These are phyloP conservation scores for Meloidogyne floridensis DNA, from an alignment of 1,140 invertebrate species.

Conservation along the genomic window DNA sequence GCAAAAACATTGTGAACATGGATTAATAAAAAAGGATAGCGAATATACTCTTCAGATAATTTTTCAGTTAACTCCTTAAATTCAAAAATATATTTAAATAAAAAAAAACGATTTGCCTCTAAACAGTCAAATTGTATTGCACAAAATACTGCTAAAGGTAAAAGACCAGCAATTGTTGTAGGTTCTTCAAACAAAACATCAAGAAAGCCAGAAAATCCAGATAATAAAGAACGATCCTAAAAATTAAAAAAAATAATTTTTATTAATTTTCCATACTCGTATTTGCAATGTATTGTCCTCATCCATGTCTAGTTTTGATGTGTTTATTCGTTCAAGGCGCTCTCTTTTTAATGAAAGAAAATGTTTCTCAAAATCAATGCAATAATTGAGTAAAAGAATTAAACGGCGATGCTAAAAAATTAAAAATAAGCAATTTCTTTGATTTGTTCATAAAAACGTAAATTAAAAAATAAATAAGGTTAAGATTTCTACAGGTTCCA, in stretches of 20 bases:
- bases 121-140: slow-evolving; percentile 19
- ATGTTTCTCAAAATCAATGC: slow-evolving; percentile 19
- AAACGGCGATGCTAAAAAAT: slow-evolving; percentile 11
- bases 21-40: slow-evolving; percentile 8
- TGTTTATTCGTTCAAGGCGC: neutral
- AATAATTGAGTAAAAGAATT: slow-evolving; percentile 22
- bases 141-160: slow-evolving; percentile 25
- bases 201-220: slow-evolving; percentile 3
- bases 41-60: neutral
- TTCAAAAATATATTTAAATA: neutral
- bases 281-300: neutral
- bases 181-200: slow-evolving; percentile 24
- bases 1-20: slow-evolving; percentile 9
- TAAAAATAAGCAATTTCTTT: neutral
- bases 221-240: slow-evolving; percentile 2
- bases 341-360: neutral
- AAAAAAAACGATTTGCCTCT: slow-evolving; percentile 5
- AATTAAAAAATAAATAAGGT: neutral
- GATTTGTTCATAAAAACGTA: neutral
- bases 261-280: neutral
- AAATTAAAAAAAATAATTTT: neutral
- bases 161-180: slow-evolving; percentile 11
- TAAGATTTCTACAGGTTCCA: too few species aligned
- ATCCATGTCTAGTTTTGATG: neutral
- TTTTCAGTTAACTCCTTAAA: slow-evolving; percentile 20